Evolutionary conservation across 2,797 vertebrate species (phyloP).

Genomic region (Potorous gilbertii): DNA sequence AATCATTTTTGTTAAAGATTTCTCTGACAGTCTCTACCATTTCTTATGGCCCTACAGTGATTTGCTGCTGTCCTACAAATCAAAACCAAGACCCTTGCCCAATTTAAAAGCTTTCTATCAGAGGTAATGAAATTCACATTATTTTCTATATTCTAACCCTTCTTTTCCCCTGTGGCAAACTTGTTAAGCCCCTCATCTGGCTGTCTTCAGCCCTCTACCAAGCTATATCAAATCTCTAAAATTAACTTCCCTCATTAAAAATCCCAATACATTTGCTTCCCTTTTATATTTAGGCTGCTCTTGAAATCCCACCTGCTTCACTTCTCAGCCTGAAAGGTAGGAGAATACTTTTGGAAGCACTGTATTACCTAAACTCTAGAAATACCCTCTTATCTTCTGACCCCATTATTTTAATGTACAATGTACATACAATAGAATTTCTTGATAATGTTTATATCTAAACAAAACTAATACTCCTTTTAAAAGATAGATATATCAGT

Average conservation of each 20-base stretch:
- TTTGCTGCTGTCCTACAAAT: constrained; percentile 6
- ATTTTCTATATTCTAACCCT: constrained; percentile 8
- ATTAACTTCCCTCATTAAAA: background rate
- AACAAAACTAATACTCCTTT: background rate
- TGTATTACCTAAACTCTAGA: background rate
- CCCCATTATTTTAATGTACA: background rate
- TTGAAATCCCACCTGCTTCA: constrained; percentile 11
- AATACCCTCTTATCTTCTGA: background rate
- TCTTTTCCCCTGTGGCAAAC: background rate
- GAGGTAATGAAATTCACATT: background rate
- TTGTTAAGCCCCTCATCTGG: constrained; percentile 19
- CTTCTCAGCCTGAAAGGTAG: background rate
- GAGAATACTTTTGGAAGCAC: background rate
- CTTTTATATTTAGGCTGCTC: constrained; percentile 1
- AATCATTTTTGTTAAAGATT: constrained; percentile 17
- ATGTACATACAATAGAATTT: background rate
- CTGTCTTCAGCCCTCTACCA: background rate
- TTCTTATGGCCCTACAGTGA: background rate
- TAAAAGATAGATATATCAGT: background rate
- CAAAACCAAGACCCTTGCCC: constrained; percentile 1
- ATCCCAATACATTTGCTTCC: background rate
- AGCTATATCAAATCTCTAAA: background rate
- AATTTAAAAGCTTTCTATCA: constrained; percentile 7
- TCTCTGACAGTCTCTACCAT: constrained; percentile 2
- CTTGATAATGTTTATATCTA: background rate